A percentile compares a stretch with the other conserved stretches of the same genome.
Evolutionary conservation across 1,140 invertebrate genomes (phyloP).

Genomic region (Lysiphlebus fabarum): DNA sequence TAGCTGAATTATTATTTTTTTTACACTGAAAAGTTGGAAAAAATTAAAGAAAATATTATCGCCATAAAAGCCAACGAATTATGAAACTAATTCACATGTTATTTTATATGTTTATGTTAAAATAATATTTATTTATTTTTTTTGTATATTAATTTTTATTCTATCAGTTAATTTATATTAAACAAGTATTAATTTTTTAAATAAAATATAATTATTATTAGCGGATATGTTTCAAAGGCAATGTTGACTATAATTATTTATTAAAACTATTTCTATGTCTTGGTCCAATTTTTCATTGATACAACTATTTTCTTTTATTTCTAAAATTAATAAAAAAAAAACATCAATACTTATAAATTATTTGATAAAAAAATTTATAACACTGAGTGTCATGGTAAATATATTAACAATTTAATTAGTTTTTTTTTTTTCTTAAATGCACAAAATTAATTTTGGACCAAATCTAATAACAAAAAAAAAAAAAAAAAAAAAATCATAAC

Average conservation of each 20-base stretch:
- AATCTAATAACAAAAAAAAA: not conserved
- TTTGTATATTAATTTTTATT: too few relatives aligned
- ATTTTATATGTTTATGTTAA: too few relatives aligned
- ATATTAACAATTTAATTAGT: constrained; percentile 16
- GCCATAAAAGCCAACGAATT: too few relatives aligned
- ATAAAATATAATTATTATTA: constrained; percentile 6
- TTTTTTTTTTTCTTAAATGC: constrained; percentile 16
- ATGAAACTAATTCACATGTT: too few relatives aligned
- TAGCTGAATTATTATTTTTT: too few relatives aligned
- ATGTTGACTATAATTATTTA: constrained; percentile 29
- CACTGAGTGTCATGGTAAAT: constrained; percentile 26
- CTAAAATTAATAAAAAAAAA: constrained; percentile 8
- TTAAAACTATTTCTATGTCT: constrained; percentile 28
- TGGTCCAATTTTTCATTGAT: constrained; percentile 39
- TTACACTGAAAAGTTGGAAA: too few relatives aligned
- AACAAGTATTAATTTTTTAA: not conserved
- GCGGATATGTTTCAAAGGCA: constrained; percentile 41
- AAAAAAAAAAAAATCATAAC: not conserved
- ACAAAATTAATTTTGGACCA: constrained; percentile 21
- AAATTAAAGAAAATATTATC: too few relatives aligned
- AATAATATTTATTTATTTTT: too few relatives aligned
- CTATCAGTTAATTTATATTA: too few relatives aligned
- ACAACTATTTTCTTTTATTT: constrained; percentile 18
- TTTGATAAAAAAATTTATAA: constrained; percentile 11
- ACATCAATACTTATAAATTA: constrained; percentile 9